phyloP scores from a whole-genome alignment of 2,888 invertebrate genomes.

The Atherix ibis region DNA sequence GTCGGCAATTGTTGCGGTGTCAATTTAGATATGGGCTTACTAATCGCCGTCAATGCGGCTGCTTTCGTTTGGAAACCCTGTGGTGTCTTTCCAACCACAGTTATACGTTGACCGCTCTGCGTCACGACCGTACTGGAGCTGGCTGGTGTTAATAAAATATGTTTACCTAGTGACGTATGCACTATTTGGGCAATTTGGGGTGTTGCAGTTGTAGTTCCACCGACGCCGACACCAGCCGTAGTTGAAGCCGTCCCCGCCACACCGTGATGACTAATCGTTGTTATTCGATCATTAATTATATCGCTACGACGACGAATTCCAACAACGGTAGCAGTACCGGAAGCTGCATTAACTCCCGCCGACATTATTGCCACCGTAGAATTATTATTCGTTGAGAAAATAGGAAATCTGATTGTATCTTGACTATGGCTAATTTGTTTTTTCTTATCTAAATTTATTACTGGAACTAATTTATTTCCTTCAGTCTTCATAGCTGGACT shows the following conservation, averaged over 20 bases:
- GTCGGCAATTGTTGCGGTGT: conserved; percentile 9
- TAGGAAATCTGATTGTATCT: conserved; percentile 7
- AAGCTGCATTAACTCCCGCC: not conserved
- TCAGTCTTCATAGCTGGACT: conserved; percentile 34
- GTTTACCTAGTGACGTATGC: conserved; percentile 53
- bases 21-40: conserved; percentile 9
- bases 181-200: conserved; percentile 44
- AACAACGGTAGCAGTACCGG: not conserved
- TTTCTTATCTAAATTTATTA: conserved; percentile 14
- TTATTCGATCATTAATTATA: not conserved
- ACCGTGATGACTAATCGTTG: not conserved
- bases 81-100: conserved; percentile 32
- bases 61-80: conserved; percentile 20
- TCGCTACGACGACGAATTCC: not conserved
- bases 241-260: not conserved
- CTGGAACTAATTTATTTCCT: conserved; percentile 27
- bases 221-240: not conserved
- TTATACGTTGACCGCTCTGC: conserved; percentile 40
- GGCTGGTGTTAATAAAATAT: conserved; percentile 44
- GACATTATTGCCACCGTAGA: conserved; percentile 4
- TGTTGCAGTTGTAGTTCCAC: not conserved
- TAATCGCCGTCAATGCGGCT: conserved; percentile 11
- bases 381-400: conserved; percentile 7
- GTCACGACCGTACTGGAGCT: conserved; percentile 33
- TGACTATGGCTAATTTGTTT: conserved; percentile 15